Conservation (phyloP, 2,113 vertebrate species). For the Nannospalax galili region DNA sequence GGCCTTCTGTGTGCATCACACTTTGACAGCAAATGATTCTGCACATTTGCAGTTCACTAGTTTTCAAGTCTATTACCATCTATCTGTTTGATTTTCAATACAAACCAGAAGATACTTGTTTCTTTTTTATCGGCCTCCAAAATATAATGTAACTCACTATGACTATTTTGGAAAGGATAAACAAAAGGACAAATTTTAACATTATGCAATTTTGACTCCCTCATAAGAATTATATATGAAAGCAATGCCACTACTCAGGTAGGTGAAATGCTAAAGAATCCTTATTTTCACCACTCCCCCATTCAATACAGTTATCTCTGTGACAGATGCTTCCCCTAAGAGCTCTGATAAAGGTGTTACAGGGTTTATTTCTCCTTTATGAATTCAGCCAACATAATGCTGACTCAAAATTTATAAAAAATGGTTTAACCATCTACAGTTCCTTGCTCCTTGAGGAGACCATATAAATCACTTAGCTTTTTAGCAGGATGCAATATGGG, state of each 20-base stretch:
- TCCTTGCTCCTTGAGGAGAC: conserved; percentile 13
- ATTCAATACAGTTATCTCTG: background rate
- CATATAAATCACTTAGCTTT: background rate
- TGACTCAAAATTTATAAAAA: conserved; percentile 12
- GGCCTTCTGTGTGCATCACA: no score
- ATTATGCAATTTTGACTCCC: conserved; percentile 20
- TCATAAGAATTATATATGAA: conserved; percentile 14
- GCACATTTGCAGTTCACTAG: background rate
- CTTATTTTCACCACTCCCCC: background rate
- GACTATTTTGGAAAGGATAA: background rate
- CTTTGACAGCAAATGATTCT: background rate
- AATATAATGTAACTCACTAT: conserved; percentile 17
- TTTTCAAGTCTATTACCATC: conserved; percentile 44
- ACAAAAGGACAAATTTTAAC: conserved; percentile 24
- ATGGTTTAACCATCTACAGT: background rate
- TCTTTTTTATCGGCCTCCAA: conserved; percentile 16
- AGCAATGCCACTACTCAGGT: conserved; percentile 13
- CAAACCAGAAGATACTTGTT: background rate
- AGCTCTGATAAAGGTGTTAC: background rate
- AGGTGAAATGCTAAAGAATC: background rate
- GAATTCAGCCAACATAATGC: background rate
- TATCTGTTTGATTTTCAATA: conserved; percentile 19
- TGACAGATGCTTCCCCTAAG: background rate
- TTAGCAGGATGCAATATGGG: background rate
- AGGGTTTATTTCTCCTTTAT: background rate